These are phyloP conservation scores for Andrena bucephala DNA, from an alignment of 2,888 invertebrate genomes.

Conservation along the genomic window DNA sequence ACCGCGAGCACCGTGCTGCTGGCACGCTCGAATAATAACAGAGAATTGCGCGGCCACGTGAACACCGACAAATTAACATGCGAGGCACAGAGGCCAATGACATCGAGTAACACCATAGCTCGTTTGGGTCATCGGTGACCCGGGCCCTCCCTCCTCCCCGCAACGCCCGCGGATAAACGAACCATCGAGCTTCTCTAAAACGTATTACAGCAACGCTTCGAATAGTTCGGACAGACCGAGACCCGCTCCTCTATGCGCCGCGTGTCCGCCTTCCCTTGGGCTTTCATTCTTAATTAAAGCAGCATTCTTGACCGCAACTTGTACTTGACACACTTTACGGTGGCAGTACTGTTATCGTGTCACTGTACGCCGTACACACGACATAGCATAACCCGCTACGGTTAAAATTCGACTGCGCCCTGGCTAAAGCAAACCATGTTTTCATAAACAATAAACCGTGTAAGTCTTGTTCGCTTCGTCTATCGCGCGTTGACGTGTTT, in stretches of 20 bases:
- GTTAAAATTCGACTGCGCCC: slow-evolving; percentile 1
- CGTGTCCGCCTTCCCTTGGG: background rate
- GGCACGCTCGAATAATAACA: background rate
- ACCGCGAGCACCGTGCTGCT: background rate
- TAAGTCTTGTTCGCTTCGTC: background rate
- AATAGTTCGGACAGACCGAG: background rate
- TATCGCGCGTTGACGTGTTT: no score
- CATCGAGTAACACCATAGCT: slow-evolving; percentile 77
- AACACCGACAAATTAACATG: slow-evolving; percentile 74
- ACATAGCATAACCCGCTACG: slow-evolving; percentile 35
- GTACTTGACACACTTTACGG: slow-evolving; percentile 63
- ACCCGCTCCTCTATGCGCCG: background rate
- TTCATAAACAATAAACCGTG: background rate
- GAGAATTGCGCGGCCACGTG: slow-evolving; percentile 60
- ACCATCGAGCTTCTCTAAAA: slow-evolving; percentile 30
- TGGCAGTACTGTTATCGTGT: slow-evolving; percentile 55
- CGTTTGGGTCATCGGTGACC: slow-evolving; percentile 66
- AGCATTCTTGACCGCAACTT: slow-evolving; percentile 29
- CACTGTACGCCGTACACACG: background rate
- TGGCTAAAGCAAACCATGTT: background rate
- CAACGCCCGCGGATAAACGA: slow-evolving; percentile 45
- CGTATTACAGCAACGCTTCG: slow-evolving; percentile 16
- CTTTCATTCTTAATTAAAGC: slow-evolving; percentile 39
- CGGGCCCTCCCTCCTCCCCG: slow-evolving; percentile 24
- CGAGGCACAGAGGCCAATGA: slow-evolving; percentile 79